Evolutionary conservation across 1,140 invertebrate genomes (phyloP).

Genomic region (Drosophila aff.): DNA sequence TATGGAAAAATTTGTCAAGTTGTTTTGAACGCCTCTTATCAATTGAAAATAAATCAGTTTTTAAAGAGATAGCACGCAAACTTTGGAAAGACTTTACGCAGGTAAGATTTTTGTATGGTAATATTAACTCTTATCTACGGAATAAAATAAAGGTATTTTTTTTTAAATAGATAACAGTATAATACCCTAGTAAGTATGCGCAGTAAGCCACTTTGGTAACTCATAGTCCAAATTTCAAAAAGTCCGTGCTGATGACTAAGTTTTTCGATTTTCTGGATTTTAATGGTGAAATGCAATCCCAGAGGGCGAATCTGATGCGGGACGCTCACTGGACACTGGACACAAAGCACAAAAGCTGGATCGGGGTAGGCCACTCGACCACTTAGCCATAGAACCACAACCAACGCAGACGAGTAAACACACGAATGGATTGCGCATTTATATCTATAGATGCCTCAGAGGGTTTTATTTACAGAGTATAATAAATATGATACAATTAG

Average conservation of each 20-base stretch:
- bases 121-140: neutral
- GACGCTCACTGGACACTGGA: slow-evolving; percentile 40
- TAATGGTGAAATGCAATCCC: slow-evolving; percentile 33
- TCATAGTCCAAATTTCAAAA: slow-evolving; percentile 11
- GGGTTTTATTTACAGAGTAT: slow-evolving; percentile 70
- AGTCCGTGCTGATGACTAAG: slow-evolving; percentile 17
- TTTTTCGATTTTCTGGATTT: neutral
- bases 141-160: slow-evolving; percentile 5
- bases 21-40: neutral
- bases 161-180: slow-evolving; percentile 6
- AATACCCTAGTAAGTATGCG: neutral
- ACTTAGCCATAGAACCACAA: slow-evolving; percentile 47
- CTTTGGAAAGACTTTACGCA: neutral
- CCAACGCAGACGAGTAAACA: slow-evolving; percentile 56
- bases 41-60: slow-evolving; percentile 2
- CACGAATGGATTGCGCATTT: slow-evolving; percentile 49
- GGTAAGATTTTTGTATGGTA: neutral
- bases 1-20: neutral
- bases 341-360: slow-evolving; percentile 38
- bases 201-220: slow-evolving; percentile 1
- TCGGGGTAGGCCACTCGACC: neutral
- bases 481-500: slow-evolving; percentile 56
- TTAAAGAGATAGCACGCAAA: neutral
- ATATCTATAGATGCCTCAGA: slow-evolving; percentile 41
- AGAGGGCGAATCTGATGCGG: slow-evolving; percentile 22